A percentile compares a stretch with the other conserved stretches of the same genome.
Evolutionary conservation across 2,113 vertebrate species (phyloP).

Genomic region (Corythaixoides concolor): DNA sequence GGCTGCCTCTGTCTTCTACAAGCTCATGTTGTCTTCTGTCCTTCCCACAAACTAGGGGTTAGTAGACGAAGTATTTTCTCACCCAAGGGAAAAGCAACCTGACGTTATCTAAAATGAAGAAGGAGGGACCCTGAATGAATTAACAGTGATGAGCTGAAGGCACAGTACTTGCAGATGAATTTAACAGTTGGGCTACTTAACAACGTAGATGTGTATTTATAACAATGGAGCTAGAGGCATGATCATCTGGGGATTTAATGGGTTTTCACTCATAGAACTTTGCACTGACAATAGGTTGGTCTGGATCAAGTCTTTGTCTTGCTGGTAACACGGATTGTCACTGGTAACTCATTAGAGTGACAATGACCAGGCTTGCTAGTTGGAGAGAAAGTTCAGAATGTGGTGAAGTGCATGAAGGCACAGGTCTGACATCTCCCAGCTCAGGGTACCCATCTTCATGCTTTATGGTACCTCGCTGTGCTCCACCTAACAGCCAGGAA

Average conservation of each 20-base stretch:
- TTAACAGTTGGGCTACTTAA: slow-evolving; percentile 52
- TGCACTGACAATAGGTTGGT: slow-evolving; percentile 14
- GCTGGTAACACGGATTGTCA: slow-evolving; percentile 15
- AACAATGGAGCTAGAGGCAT: slow-evolving; percentile 28
- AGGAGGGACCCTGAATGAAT: background rate
- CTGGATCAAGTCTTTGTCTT: slow-evolving; percentile 22
- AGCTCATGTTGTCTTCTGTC: background rate
- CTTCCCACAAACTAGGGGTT: background rate
- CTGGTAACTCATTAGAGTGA: background rate
- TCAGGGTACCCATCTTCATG: background rate
- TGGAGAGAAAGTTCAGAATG: background rate
- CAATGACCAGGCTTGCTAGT: slow-evolving; percentile 1
- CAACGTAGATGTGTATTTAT: slow-evolving; percentile 7
- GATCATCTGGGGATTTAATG: background rate
- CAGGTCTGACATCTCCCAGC: background rate
- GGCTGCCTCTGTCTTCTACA: background rate
- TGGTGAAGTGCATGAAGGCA: background rate
- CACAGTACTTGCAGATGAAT: slow-evolving; percentile 31
- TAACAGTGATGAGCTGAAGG: slow-evolving; percentile 18
- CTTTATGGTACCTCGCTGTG: background rate
- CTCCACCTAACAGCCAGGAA: slow-evolving; percentile 23
- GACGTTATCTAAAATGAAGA: slow-evolving; percentile 37
- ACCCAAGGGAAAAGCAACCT: background rate
- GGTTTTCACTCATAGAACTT: slow-evolving; percentile 10
- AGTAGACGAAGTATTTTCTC: slow-evolving; percentile 4